Base-by-base conservation (phyloP, 2,113 vertebrate species). In the Choloepus hoffmanni region DNA sequence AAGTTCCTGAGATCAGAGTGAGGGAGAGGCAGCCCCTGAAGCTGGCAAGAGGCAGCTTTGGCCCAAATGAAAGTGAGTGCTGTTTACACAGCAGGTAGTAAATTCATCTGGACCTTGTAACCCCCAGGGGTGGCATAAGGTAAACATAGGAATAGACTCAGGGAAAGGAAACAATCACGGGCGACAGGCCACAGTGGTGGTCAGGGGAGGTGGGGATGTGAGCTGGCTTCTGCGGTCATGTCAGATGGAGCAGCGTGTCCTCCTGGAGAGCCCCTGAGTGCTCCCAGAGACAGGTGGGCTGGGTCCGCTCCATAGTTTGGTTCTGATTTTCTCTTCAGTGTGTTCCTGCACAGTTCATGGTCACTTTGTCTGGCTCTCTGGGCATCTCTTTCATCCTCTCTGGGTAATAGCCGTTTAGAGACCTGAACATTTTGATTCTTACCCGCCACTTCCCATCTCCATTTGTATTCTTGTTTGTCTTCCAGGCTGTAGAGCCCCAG, bases 41-140 rank as follows among this genome's bases (percentile, higher is more conserved):
- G 72, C 73, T 36, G 55, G 85, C 74, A 45, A 90, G 89, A 90
- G 73, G 45, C 76, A 68, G 88, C 70, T 43, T 77, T 43, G 77
- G 87, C 62, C 63, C 72, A 85, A 93, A 77, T 23, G n/a, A 86
- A 88, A 89, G 85, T 26, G 40, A 88, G 58, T 62, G 85, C 88
- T 78, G 24, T 94, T 89, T 95, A 90, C 91, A 55, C 86, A 95
- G 94, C 95, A 85, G 85, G 91, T 77, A 79, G 85, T 82, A 50
- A 85, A 86, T 68, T 21, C 83, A 45, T 8, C 5, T 55, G 85
- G 94, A 85, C 68, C 72, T 67, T n/a, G 13, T 24, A 92, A 73
- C 68, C 72, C 63, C 85, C 63, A 30, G 85, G 74, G 58, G 85
- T 92, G 78, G 83, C 53, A 11, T 74, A 78, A 89, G 91, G 85